Evolutionary conservation across 2,797 vertebrate genomes (phyloP).

Genomic region (Gadopsis marmoratus): DNA sequence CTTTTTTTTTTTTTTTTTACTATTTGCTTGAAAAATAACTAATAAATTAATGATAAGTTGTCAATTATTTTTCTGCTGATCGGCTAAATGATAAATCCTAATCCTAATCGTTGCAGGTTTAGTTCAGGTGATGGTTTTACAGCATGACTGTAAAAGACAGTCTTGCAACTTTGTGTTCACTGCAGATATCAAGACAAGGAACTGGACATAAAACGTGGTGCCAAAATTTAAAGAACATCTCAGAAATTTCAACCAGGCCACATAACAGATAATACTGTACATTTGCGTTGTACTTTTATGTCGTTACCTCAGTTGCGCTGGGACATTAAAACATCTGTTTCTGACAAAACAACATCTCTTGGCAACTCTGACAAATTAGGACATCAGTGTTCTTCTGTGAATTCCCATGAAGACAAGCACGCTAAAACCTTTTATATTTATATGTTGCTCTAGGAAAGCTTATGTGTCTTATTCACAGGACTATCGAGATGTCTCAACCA

Average conservation of each 20-base stretch:
- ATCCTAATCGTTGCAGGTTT: no score
- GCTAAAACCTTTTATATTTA: slow-evolving; percentile 11
- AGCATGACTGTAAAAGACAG: not conserved
- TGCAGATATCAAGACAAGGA: not conserved
- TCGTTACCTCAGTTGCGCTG: slow-evolving; percentile 1
- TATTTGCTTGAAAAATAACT: no score
- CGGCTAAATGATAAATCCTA: no score
- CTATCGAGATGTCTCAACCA: not conserved
- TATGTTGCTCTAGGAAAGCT: slow-evolving; percentile 1
- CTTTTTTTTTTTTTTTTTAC: no score
- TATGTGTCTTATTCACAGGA: slow-evolving; percentile 8
- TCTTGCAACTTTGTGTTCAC: not conserved
- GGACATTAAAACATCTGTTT: slow-evolving; percentile 24
- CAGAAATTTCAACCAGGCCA: not conserved
- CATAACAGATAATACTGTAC: not conserved
- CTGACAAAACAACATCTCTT: slow-evolving; percentile 43
- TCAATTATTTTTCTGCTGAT: no score
- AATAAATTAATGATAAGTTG: no score
- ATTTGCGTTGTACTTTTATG: slow-evolving; percentile 1
- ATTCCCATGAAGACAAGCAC: slow-evolving; percentile 5
- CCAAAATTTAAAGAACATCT: not conserved
- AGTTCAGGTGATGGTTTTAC: slow-evolving; percentile 83
- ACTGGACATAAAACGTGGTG: not conserved
- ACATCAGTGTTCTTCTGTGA: slow-evolving; percentile 21
- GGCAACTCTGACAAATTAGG: slow-evolving; percentile 20